Evolutionary conservation across 2,888 invertebrate species (phyloP).

Genomic region (Drosophila buzzatii): DNA sequence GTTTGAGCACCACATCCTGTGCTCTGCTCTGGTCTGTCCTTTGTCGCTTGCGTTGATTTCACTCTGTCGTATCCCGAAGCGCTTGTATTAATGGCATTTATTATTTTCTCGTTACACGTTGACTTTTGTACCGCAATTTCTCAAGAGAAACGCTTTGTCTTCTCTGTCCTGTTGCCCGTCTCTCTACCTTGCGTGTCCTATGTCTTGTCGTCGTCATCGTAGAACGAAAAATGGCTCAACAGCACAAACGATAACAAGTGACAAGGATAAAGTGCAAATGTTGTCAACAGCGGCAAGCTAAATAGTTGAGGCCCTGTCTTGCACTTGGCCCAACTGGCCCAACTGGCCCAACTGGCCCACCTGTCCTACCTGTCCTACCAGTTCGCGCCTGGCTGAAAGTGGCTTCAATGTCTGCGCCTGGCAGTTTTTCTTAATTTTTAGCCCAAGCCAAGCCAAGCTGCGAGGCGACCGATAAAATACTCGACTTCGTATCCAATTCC

Average conservation of each 20-base stretch:
- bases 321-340: slow-evolving; percentile 32
- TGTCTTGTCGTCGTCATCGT: slow-evolving; percentile 44
- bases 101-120: slow-evolving; percentile 84
- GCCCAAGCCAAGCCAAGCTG: slow-evolving; percentile 61
- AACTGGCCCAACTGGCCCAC: slow-evolving; percentile 26
- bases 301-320: slow-evolving; percentile 49
- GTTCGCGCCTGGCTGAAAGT: slow-evolving; percentile 19
- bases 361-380: not conserved
- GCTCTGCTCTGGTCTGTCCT: slow-evolving; percentile 34
- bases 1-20: slow-evolving; percentile 57
- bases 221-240: slow-evolving; percentile 56
- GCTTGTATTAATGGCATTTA: slow-evolving; percentile 82
- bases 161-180: not conserved
- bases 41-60: slow-evolving; percentile 15
- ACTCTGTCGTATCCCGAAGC: slow-evolving; percentile 31
- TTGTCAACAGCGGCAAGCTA: slow-evolving; percentile 59
- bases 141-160: slow-evolving; percentile 56
- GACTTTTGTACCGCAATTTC: slow-evolving; percentile 82
- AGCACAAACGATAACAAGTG: slow-evolving; percentile 73
- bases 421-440: slow-evolving; percentile 64
- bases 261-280: slow-evolving; percentile 80
- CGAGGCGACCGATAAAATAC: slow-evolving; percentile 62
- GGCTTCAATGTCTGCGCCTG: slow-evolving; percentile 24
- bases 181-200: not conserved
- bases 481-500: slow-evolving; percentile 28